Base-by-base conservation (phyloP, 2,797 vertebrate species). In the Sebastes nivosus region DNA sequence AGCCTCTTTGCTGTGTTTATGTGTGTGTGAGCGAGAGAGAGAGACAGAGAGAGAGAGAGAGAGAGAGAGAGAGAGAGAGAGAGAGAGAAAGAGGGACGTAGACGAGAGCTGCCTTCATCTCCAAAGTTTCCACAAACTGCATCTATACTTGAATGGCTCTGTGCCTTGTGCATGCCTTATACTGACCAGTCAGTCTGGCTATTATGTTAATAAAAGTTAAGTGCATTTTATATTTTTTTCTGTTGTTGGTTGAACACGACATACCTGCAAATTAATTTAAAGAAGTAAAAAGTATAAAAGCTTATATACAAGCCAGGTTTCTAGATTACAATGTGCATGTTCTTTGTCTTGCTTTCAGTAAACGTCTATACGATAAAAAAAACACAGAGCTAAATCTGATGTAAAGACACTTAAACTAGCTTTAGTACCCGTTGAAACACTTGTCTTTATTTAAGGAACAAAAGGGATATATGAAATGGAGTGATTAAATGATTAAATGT, bases 131-230 rank as follows among this genome's bases (percentile, higher is more conserved):
- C 63, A 72, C 46, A 76, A 75, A 50, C 72, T 74, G 55, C 60
- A 68, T 83, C 52, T 67, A 38, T 38, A 77, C 80, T 85, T 87
- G 66, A 81, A 81, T 38, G 68, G 72, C 69, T 52, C 29, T 57
- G 77, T 82, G 83, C 71, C 68, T 68, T 20, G 29, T 81, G 79
- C 34, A 83, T 68, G 61, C 20, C 58, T 84, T 77, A 65, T 74
- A 73, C 77, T 76, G 81, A 77, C 59, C 60, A 77, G 24, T 20
- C n/a, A 25, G 13, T 72, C 71, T 57, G 29, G 27, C 18, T 80
- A 16, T 30, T 60, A 60, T 69, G 36, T 81, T 30, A 87, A 82
- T 91, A 80, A 91, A 90, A 73, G 14, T 46, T 52, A 27, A 77
- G 38, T 60, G 50, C 14, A 81, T 59, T 74, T 59, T 38, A 67